Percentiles rank a stretch among this genome's conserved stretches.
Conservation (phyloP, 2,113 vertebrate species). For the Enhydra lutris region DNA sequence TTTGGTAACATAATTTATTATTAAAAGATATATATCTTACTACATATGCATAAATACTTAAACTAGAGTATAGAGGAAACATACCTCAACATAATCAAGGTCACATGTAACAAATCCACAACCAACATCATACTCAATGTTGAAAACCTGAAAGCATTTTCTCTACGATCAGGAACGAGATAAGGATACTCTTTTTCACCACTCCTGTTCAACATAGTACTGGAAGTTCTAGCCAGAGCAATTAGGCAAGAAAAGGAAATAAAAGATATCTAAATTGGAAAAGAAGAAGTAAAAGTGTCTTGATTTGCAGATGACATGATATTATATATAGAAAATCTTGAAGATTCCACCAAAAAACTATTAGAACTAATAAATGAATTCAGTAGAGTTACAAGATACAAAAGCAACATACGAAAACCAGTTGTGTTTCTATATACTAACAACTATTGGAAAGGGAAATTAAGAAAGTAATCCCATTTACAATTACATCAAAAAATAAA, state of each 20-base stretch:
- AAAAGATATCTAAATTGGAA: not conserved
- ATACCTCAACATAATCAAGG: not conserved
- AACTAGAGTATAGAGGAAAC: not conserved
- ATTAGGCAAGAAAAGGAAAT: not conserved
- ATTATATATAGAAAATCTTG: not conserved
- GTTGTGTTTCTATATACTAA: not conserved
- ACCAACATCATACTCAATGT: too few species aligned
- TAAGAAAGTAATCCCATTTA: not conserved
- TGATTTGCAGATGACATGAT: not conserved
- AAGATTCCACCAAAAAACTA: not conserved
- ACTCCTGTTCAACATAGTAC: not conserved
- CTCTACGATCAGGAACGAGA: not conserved
- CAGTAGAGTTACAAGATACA: not conserved
- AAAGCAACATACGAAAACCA: not conserved
- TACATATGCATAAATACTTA: not conserved
- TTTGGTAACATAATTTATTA: not conserved
- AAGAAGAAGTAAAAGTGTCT: not conserved
- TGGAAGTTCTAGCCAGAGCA: not conserved
- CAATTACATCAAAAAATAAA: not conserved
- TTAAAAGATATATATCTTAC: not conserved
- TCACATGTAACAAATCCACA: not conserved
- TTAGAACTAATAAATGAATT: not conserved
- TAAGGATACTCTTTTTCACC: not conserved
- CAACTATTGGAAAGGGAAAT: not conserved
- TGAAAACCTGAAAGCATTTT: not conserved